These are phyloP conservation scores for Diabrotica balteata DNA, from an alignment of 2,888 invertebrate genomes.

Conservation along the genomic window DNA sequence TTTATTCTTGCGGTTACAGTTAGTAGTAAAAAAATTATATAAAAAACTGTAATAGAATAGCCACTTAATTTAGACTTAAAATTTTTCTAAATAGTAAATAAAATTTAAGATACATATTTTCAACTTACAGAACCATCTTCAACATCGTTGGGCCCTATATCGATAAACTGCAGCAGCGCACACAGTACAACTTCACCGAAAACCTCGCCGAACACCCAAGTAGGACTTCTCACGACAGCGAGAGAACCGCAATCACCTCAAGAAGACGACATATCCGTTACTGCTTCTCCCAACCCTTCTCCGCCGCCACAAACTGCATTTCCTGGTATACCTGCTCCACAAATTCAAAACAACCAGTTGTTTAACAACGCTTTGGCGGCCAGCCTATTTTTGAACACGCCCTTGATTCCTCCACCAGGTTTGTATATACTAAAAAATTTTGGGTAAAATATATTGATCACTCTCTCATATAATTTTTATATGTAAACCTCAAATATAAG, in stretches of 20 bases:
- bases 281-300: slow-evolving; percentile 68
- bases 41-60: not conserved
- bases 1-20: too few relatives aligned
- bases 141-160: slow-evolving; percentile 58
- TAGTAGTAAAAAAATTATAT: too few relatives aligned
- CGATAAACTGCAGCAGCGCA: slow-evolving; percentile 64
- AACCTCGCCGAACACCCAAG: slow-evolving; percentile 63
- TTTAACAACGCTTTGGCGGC: slow-evolving; percentile 71
- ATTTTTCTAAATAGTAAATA: not conserved
- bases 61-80: not conserved
- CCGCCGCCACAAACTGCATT: slow-evolving; percentile 61
- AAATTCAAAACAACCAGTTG: slow-evolving; percentile 56
- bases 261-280: slow-evolving; percentile 67
- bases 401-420: slow-evolving; percentile 76
- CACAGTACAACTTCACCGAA: slow-evolving; percentile 77
- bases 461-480: too few relatives aligned
- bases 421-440: slow-evolving; percentile 59
- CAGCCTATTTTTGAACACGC: slow-evolving; percentile 77
- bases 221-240: slow-evolving; percentile 60
- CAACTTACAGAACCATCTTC: slow-evolving; percentile 54
- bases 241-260: slow-evolving; percentile 57
- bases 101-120: not conserved
- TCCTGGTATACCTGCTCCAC: slow-evolving; percentile 55
- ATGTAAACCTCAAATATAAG: too few relatives aligned
- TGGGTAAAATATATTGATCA: too few relatives aligned